These are phyloP conservation scores for Patagioenas fasciata DNA, from an alignment of 2,113 vertebrate genomes.

Conservation along the genomic window DNA sequence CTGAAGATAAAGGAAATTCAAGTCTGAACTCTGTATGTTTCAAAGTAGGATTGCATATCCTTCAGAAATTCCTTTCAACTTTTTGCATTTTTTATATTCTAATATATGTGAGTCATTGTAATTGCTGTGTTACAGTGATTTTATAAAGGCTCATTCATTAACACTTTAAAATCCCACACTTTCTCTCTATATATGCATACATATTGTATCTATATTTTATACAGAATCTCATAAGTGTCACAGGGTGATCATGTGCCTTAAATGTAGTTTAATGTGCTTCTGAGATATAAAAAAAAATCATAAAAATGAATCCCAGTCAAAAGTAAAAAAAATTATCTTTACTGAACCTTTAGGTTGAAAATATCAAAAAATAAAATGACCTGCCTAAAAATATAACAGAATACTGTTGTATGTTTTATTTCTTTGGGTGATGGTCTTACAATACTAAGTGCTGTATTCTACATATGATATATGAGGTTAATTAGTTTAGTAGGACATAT, in stretches of 20 bases:
- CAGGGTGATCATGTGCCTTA: not conserved
- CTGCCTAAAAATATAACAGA: not conserved
- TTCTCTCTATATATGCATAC: not conserved
- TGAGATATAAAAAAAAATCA: not conserved
- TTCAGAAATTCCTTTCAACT: not conserved
- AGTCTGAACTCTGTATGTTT: too few relatives aligned
- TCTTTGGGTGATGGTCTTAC: not conserved
- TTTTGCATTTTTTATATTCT: slow-evolving; percentile 11
- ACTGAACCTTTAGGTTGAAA: not conserved
- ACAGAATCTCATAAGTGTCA: not conserved
- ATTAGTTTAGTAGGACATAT: not conserved
- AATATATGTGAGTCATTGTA: not conserved
- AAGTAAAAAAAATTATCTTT: not conserved
- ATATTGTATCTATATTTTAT: not conserved
- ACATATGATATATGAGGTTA: not conserved
- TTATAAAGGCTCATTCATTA: not conserved
- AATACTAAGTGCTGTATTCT: not conserved
- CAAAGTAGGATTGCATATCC: too few relatives aligned
- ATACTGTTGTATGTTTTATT: not conserved
- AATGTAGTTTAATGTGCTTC: not conserved
- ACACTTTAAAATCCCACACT: not conserved
- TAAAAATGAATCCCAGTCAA: not conserved
- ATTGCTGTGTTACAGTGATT: not conserved
- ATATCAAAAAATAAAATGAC: not conserved
- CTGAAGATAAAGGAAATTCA: too few relatives aligned